Percentiles rank a stretch among this genome's conserved stretches.
Evolutionary conservation across 1,140 invertebrate species (phyloP).

Genomic region (Zaprionus africanus): DNA sequence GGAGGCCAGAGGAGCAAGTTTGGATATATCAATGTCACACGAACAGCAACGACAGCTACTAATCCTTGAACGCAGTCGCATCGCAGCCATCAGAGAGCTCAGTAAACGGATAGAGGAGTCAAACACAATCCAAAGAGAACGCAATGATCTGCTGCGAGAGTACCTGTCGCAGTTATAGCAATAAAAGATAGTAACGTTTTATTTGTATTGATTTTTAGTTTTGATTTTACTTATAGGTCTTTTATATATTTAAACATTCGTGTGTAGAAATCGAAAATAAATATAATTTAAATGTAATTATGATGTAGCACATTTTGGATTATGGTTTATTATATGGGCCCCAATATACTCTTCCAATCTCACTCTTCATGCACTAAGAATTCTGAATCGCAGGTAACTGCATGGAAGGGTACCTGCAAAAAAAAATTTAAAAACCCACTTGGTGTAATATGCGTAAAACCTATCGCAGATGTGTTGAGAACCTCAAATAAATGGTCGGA

Average conservation of each 20-base stretch:
- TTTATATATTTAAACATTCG: slow-evolving; percentile 7
- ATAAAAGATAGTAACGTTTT: neutral
- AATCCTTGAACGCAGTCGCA: slow-evolving; percentile 44
- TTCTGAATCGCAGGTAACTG: too few species aligned
- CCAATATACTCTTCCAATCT: neutral
- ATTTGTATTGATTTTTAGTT: neutral
- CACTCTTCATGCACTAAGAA: slow-evolving; percentile 55
- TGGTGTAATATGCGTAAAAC: too few species aligned
- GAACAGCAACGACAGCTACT: slow-evolving; percentile 45
- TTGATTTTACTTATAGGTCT: slow-evolving; percentile 1
- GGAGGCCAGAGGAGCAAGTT: neutral
- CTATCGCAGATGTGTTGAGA: too few species aligned
- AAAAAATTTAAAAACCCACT: too few species aligned
- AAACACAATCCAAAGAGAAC: slow-evolving; percentile 47
- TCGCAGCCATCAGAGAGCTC: slow-evolving; percentile 44
- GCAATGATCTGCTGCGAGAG: slow-evolving; percentile 47
- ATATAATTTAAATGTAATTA: slow-evolving; percentile 40
- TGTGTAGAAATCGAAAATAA: slow-evolving; percentile 24
- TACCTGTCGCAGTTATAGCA: slow-evolving; percentile 42
- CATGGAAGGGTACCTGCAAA: too few species aligned
- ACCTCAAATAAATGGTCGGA: too few species aligned
- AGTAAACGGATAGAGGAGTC: slow-evolving; percentile 52
- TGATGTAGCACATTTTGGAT: slow-evolving; percentile 55
- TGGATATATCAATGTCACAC: slow-evolving; percentile 10
- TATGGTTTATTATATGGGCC: slow-evolving; percentile 28